Base-by-base conservation (phyloP, 2,888 invertebrate genomes). In the Hartigia nigra region DNA sequence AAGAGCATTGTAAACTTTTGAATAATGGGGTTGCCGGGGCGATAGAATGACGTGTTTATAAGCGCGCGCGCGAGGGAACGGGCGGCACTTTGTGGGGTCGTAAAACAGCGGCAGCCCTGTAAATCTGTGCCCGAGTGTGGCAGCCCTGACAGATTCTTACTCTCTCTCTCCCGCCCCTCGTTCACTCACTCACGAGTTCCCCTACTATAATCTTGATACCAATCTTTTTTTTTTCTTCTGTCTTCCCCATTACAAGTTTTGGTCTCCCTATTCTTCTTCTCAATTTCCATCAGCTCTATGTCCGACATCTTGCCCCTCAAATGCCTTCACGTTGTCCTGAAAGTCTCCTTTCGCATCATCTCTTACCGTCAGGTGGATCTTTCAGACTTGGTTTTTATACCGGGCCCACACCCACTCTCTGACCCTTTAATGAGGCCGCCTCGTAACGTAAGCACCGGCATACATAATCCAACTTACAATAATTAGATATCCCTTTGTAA, bases 51-150 rank as follows among this genome's bases (percentile, higher is more conserved):
- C 85, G 87, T 88, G 88, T 89, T 89, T 88, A 87, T 88, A 87
- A 88, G 88, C 86, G 86, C 32, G 76, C 34, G 83, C 78, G 79
- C 74, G 80, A 79, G 80, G 76, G 82, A 80, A 77, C 84, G 88
- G 84, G 89, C 88, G 90, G 89, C 89, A 90, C 90, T 91, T 91
- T 90, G 90, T 86, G 89, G 89, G 86, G 86, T 90, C 91, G 89
- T 91, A 90, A 91, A 91, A 90, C 88, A 90, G 84, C 88, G 86
- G 82, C 88, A 87, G 87, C 87, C 89, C 88, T 90, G 90, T 91
- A 91, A 91, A 91, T 91, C 90, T 87, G 90, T 86, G 86, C 88
- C 82, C 88, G 86, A 89, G 90, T 87, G 88, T 87, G 88, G 87
- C 89, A 87, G 86, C 80, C 84, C 87, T 89, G 89, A 88, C 89